phyloP scores from a whole-genome alignment of 2,888 invertebrate species.

The Dicyrtomina minuta region DNA sequence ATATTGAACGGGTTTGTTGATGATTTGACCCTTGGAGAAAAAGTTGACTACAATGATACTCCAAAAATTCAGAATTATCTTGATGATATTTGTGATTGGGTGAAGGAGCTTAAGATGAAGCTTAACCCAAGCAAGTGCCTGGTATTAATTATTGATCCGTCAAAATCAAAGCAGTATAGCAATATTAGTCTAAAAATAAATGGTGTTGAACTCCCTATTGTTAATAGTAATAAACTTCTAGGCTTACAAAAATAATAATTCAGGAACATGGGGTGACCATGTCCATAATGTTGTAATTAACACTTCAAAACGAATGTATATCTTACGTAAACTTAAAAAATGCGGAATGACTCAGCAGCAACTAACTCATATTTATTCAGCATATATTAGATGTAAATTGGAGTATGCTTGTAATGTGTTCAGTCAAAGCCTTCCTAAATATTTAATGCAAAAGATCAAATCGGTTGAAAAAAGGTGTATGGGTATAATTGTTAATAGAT shows the following conservation, averaged over 20 bases:
- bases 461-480: neutral
- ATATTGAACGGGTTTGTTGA: neutral
- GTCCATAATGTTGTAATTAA: neutral
- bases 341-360: neutral
- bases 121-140: no score
- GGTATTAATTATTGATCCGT: neutral
- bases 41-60: neutral
- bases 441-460: neutral
- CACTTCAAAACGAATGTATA: neutral
- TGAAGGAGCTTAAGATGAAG: neutral
- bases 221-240: neutral
- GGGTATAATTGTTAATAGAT: no score
- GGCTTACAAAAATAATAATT: neutral
- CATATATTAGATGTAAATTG: no score
- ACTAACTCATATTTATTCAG: neutral
- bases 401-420: no score
- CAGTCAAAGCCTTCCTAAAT: no score
- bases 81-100: neutral
- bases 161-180: neutral
- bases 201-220: neutral
- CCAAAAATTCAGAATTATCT: neutral
- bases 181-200: neutral
- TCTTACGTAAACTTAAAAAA: neutral
- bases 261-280: neutral
- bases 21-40: neutral